Evolutionary conservation across 1,140 invertebrate genomes (phyloP), one percentile per base, ranked within the genome.

Genomic region (Listronotus oregonensis): DNA sequence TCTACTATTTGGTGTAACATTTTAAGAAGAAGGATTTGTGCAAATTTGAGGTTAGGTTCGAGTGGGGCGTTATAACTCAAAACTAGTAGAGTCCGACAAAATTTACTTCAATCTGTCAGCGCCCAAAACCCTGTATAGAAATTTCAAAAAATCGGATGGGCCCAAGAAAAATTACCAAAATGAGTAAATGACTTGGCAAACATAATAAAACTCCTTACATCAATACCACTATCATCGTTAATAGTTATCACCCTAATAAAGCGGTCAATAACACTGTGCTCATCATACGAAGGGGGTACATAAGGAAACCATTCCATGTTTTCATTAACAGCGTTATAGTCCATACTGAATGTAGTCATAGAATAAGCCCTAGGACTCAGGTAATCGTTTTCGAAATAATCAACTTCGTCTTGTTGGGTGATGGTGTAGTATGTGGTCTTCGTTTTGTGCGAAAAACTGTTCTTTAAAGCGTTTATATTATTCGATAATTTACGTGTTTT

Each of bases 181-280:
- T n/a, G n/a, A n/a, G n/a, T n/a, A n/a, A n/a, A n/a, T n/a, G n/a
- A n/a, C n/a, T 15, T 14, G 31, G 17, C 39, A 66, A 66, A 34
- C 9, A 57, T n/a, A 60, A 54, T 61, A 58, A 57, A 66, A 40
- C 32, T 40, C 47, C 77, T 70, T 80, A 83, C 82, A 71, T 80
- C 77, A 68, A 68, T 72, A 59, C 61, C 58, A 46, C 73, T 72
- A 67, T 82, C 75, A 64, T 85, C 79, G 68, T 80, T 78, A 39
- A 85, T 78, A 47, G 81, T 84, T 60, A 86, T 83, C 65, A 88
- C 86, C 71, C 81, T 82, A 70, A 86, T 83, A 82, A 89, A 90
- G 76, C 84, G 85, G 68, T 89, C 86, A 69, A 89, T 80, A 72
- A 90, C 83, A 77, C 87, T 83, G 42, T 82, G 79, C 61, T 82